A percentile compares a stretch with the other conserved stretches of the same genome.
These are phyloP conservation scores for Eretmochelys imbricata DNA, from an alignment of 2,113 vertebrate species.

Conservation along the genomic window DNA sequence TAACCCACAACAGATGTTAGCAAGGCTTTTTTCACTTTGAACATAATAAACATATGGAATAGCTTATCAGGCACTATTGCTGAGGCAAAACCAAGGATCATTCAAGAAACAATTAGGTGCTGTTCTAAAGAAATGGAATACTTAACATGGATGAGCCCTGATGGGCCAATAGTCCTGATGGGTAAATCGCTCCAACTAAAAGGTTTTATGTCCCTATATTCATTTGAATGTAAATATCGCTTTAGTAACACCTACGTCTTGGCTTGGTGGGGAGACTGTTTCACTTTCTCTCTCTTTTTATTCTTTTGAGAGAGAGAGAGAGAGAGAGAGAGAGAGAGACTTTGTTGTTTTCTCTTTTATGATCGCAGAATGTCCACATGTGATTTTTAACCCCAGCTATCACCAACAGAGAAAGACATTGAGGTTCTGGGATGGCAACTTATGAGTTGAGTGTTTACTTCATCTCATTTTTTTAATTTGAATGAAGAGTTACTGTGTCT, in stretches of 20 bases:
- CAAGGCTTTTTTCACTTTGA: slow-evolving; percentile 66
- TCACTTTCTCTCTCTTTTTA: not conserved
- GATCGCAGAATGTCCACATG: not conserved
- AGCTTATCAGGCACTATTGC: slow-evolving; percentile 75
- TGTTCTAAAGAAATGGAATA: slow-evolving; percentile 77
- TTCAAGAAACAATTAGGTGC: slow-evolving; percentile 78
- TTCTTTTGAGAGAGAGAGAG: not conserved
- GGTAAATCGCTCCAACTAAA: slow-evolving; percentile 60
- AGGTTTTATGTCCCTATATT: slow-evolving; percentile 42
- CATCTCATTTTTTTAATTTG: not conserved
- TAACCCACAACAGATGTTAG: slow-evolving; percentile 76
- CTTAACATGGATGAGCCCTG: slow-evolving; percentile 76
- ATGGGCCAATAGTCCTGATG: slow-evolving; percentile 73
- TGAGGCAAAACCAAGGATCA: slow-evolving; percentile 77
- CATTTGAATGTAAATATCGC: slow-evolving; percentile 69
- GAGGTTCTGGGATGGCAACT: slow-evolving; percentile 1
- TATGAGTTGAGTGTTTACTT: not conserved
- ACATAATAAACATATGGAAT: slow-evolving; percentile 81
- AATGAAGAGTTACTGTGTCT: not conserved
- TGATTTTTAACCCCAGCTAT: not conserved
- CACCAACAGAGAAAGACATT: not conserved
- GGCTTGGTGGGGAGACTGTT: not conserved
- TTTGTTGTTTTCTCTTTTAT: not conserved
- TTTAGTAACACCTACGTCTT: slow-evolving; percentile 11
- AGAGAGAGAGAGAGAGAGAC: not conserved